phyloP scores from a whole-genome alignment of 2,888 invertebrate species.

The Campaea margaritaria region DNA sequence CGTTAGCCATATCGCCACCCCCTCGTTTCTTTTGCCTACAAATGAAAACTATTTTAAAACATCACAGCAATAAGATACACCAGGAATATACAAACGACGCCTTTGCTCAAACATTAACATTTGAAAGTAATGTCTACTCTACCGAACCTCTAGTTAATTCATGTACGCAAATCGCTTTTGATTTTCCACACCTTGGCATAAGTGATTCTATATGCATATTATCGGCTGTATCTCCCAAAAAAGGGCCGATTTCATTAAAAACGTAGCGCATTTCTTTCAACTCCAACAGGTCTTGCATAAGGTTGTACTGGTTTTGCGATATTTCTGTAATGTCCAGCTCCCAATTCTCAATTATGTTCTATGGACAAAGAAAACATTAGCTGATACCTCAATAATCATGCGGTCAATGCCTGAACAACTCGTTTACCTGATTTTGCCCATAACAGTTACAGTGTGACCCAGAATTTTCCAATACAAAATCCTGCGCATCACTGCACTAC shows the following conservation, averaged over 20 bases:
- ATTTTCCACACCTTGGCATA: slow-evolving; percentile 23
- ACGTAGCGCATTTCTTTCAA: slow-evolving; percentile 69
- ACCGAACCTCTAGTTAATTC: too few species aligned
- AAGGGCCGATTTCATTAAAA: slow-evolving; percentile 60
- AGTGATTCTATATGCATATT: slow-evolving; percentile 42
- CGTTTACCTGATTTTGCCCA: too few species aligned
- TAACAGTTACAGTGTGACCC: too few species aligned
- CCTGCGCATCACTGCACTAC: too few species aligned
- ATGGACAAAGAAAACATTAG: too few species aligned
- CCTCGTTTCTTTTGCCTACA: slow-evolving; percentile 14
- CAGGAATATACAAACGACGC: neutral
- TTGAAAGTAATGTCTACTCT: too few species aligned
- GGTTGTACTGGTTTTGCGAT: slow-evolving; percentile 54
- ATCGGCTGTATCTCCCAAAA: slow-evolving; percentile 63
- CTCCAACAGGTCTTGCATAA: slow-evolving; percentile 62
- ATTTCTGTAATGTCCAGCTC: slow-evolving; percentile 63
- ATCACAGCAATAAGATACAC: neutral
- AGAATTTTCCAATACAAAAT: too few species aligned
- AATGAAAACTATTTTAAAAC: neutral
- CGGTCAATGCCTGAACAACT: too few species aligned
- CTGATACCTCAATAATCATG: too few species aligned
- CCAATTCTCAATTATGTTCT: slow-evolving; percentile 70
- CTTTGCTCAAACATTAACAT: too few species aligned
- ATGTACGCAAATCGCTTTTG: too few species aligned
- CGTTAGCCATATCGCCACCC: slow-evolving; percentile 42